Evolutionary conservation across 2,797 vertebrate genomes (phyloP).

Genomic region (Sebastes hubbsi): DNA sequence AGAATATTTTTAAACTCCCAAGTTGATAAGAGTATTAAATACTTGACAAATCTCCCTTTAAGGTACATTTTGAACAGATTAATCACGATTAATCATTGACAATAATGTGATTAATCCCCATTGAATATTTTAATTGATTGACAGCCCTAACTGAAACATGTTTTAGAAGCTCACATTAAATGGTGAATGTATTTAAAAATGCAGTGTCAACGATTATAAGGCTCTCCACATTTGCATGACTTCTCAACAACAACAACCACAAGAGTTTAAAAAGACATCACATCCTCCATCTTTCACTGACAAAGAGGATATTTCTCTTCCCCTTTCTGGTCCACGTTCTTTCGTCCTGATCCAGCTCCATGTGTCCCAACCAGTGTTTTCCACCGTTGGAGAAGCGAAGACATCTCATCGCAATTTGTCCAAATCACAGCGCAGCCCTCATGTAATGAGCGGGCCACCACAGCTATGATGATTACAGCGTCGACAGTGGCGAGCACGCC

Average conservation of each 20-base stretch:
- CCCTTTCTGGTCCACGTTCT: slow-evolving; percentile 29
- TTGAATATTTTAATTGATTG: too few relatives aligned
- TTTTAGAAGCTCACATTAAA: background rate
- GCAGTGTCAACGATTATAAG: background rate
- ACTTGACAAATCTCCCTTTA: too few relatives aligned
- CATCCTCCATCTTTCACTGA: background rate
- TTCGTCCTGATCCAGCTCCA: slow-evolving; percentile 65
- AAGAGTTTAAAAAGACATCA: slow-evolving; percentile 4
- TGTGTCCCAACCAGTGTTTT: slow-evolving; percentile 76
- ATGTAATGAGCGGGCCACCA: slow-evolving; percentile 56
- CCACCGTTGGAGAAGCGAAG: slow-evolving; percentile 53
- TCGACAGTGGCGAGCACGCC: slow-evolving; percentile 30
- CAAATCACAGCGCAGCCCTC: slow-evolving; percentile 65
- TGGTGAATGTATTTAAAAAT: background rate
- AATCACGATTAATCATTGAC: too few relatives aligned
- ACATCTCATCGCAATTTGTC: slow-evolving; percentile 79
- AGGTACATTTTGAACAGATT: too few relatives aligned
- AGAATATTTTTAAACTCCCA: too few relatives aligned
- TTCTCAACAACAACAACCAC: slow-evolving; percentile 14
- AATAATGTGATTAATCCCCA: too few relatives aligned
- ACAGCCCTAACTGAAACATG: background rate
- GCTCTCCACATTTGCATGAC: background rate
- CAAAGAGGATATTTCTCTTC: slow-evolving; percentile 9
- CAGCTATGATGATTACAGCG: slow-evolving; percentile 71
- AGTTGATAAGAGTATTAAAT: too few relatives aligned